A percentile compares a stretch with the other conserved stretches of the same genome.
These are phyloP conservation scores for Tautogolabrus adspersus DNA, from an alignment of 2,113 vertebrate species.

Conservation along the genomic window DNA sequence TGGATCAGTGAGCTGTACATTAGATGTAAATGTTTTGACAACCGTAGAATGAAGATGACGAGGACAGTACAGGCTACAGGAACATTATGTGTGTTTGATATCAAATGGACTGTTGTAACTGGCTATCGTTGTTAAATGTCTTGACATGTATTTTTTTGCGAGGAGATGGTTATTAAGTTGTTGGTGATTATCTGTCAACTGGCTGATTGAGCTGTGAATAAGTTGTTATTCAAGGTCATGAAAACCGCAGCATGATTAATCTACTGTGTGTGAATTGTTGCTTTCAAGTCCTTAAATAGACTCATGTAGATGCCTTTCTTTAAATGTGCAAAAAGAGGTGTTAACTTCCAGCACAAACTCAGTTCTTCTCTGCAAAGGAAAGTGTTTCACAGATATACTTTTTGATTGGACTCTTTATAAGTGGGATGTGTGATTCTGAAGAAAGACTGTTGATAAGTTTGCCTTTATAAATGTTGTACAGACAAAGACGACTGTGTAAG, in stretches of 20 bases:
- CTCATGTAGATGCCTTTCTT: too few species aligned
- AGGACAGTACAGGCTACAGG: neutral
- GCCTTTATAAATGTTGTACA: neutral
- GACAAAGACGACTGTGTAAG: neutral
- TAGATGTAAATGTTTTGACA: slow-evolving; percentile 4
- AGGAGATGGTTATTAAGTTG: neutral
- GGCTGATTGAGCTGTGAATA: neutral
- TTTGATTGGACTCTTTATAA: neutral
- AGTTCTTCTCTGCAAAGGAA: neutral
- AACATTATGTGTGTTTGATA: neutral
- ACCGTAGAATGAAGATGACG: neutral
- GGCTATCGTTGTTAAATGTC: neutral
- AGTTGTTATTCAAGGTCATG: neutral
- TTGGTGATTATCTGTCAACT: neutral
- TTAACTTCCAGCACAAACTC: neutral
- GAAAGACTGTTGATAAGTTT: neutral
- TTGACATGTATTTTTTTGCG: too few species aligned
- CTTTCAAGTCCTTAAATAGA: neutral
- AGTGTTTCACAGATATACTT: neutral
- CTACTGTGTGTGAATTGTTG: neutral
- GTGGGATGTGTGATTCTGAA: neutral
- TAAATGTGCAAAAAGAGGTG: neutral
- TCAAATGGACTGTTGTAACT: neutral
- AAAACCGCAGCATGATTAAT: neutral
- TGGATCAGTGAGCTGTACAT: slow-evolving; percentile 1